Conservation (phyloP, 2,113 vertebrate genomes). For the Orycteropus afer region DNA sequence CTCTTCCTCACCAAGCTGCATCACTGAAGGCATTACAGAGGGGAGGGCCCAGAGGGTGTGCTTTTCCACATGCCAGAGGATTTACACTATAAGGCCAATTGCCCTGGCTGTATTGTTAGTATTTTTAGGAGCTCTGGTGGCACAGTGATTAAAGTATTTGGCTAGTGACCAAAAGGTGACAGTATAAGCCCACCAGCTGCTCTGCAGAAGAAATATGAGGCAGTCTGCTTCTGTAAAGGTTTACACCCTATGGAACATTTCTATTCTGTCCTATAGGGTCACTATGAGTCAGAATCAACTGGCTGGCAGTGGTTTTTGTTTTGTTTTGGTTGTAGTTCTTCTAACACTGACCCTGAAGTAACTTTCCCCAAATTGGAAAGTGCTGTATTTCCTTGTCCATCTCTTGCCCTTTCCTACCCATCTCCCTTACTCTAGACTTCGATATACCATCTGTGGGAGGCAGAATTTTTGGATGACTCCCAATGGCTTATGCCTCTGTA, state of each 20-base stretch:
- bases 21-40: rapidly evolving
- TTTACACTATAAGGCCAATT: not conserved
- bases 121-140: rapidly evolving
- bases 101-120: rapidly evolving
- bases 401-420: not conserved
- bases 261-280: too few species aligned
- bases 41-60: not conserved
- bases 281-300: too few species aligned
- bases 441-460: rapidly evolving
- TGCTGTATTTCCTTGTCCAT: not conserved
- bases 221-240: too few species aligned
- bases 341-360: not conserved
- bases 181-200: too few species aligned
- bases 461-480: not conserved
- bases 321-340: not conserved
- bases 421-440: not conserved
- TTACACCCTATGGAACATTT: too few species aligned
- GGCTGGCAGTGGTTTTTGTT: too few species aligned
- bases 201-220: too few species aligned
- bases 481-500: not conserved
- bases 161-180: too few species aligned
- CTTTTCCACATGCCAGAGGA: not conserved
- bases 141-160: too few species aligned
- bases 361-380: not conserved
- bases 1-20: rapidly evolving